Evolutionary conservation across 2,888 invertebrate species (phyloP).

Genomic region (Nemotelus pantherinus): DNA sequence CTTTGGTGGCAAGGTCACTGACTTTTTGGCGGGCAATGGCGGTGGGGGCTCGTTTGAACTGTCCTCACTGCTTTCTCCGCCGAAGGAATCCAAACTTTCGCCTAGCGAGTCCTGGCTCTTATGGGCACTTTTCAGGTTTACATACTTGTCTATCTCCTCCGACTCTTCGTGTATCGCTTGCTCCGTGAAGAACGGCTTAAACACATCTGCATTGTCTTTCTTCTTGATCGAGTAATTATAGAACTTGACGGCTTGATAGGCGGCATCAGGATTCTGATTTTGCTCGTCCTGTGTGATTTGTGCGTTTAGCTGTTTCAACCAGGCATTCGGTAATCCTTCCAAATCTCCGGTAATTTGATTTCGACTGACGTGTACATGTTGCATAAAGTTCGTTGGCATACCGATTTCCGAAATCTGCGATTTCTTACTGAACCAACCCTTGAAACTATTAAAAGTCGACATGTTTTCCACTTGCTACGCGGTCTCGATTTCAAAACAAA

Average conservation of each 20-base stretch:
- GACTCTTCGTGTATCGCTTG: slow-evolving; percentile 84
- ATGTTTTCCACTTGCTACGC: slow-evolving; percentile 43
- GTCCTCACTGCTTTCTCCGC: slow-evolving; percentile 60
- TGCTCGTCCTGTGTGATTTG: slow-evolving; percentile 89
- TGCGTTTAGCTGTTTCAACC: slow-evolving; percentile 81
- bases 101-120: slow-evolving; percentile 72
- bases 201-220: slow-evolving; percentile 75
- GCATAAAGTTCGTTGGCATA: slow-evolving; percentile 84
- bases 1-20: slow-evolving; percentile 62
- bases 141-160: slow-evolving; percentile 80
- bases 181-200: slow-evolving; percentile 84
- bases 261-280: slow-evolving; percentile 88
- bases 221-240: slow-evolving; percentile 89
- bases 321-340: slow-evolving; percentile 85
- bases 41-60: slow-evolving; percentile 58
- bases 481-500: slow-evolving; percentile 15
- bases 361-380: slow-evolving; percentile 87
- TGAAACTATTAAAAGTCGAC: slow-evolving; percentile 52
- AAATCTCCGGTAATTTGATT: slow-evolving; percentile 84
- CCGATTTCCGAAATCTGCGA: slow-evolving; percentile 72
- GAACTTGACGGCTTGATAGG: slow-evolving; percentile 88
- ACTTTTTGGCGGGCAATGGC: slow-evolving; percentile 64
- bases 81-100: slow-evolving; percentile 64
- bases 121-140: slow-evolving; percentile 77
- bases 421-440: slow-evolving; percentile 63